Percentiles rank a stretch among this genome's conserved stretches.
Evolutionary conservation across 2,113 vertebrate genomes (phyloP).

Genomic region (Galbula dea): DNA sequence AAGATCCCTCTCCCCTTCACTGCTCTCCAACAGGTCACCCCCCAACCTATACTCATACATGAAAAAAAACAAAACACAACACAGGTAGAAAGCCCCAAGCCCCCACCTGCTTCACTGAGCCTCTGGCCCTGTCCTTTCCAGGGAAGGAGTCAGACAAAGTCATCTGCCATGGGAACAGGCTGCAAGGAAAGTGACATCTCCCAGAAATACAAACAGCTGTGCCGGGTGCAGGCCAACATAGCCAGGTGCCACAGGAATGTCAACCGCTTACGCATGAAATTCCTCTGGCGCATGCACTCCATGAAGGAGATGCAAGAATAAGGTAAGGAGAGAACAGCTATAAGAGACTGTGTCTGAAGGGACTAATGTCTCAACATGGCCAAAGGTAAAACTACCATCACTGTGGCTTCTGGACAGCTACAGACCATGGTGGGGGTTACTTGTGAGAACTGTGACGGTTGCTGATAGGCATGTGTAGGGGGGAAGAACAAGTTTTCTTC

Average conservation of each 20-base stretch:
- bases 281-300: no score
- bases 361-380: no score
- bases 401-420: no score
- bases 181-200: neutral
- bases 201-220: neutral
- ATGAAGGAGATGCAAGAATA: neutral
- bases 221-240: neutral
- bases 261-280: fast-evolving
- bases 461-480: no score
- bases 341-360: no score
- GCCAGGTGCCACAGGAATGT: fast-evolving
- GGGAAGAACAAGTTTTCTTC: no score
- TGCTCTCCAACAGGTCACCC: no score
- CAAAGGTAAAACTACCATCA: no score
- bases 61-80: neutral
- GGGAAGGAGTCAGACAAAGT: neutral
- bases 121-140: neutral
- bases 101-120: neutral
- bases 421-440: no score
- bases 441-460: no score
- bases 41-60: no score
- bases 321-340: neutral
- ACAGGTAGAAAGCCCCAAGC: neutral
- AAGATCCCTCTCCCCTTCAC: no score
- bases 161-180: neutral